Conservation (phyloP, 1,140 invertebrate species). For the Rhyacophila brunnea region DNA sequence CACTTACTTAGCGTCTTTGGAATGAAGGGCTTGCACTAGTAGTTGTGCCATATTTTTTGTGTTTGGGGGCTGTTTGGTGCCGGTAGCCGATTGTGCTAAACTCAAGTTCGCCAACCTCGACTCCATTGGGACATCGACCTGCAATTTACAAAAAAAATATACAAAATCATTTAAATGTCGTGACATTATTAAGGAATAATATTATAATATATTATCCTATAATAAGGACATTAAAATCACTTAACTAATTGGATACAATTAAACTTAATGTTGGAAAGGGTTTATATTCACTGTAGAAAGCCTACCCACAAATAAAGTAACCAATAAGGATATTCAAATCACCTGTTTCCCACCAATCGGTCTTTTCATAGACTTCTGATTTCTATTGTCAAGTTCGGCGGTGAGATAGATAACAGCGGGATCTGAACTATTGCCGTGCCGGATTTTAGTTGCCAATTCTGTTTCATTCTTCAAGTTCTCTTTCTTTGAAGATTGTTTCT, state of each 20-base stretch:
- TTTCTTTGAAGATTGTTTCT: conserved; percentile 31
- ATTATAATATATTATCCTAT: background rate
- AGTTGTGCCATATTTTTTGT: conserved; percentile 69
- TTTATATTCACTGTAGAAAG: too few species aligned
- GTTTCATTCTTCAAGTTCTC: conserved; percentile 38
- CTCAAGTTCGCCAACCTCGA: conserved; percentile 70
- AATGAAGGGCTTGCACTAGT: conserved; percentile 74
- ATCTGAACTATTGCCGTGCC: conserved; percentile 27
- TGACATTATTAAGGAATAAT: background rate
- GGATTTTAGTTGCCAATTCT: conserved; percentile 35
- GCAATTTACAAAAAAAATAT: conserved; percentile 16
- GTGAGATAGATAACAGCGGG: conserved; percentile 38
- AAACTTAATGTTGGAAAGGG: background rate
- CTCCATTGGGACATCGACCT: conserved; percentile 73
- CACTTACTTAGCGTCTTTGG: conserved; percentile 65
- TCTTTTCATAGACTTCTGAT: conserved; percentile 36
- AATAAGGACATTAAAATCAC: background rate
- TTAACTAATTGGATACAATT: background rate
- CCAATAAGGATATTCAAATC: conserved; percentile 17
- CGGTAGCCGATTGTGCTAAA: conserved; percentile 5
- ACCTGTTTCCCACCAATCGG: conserved; percentile 40
- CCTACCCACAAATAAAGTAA: background rate
- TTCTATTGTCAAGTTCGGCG: conserved; percentile 38
- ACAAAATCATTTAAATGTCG: background rate
- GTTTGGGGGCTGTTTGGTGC: conserved; percentile 38